A percentile compares a stretch with the other conserved stretches of the same genome.
phyloP scores from a whole-genome alignment of 2,113 vertebrate genomes.

The Hippoglossus stenolepis region DNA sequence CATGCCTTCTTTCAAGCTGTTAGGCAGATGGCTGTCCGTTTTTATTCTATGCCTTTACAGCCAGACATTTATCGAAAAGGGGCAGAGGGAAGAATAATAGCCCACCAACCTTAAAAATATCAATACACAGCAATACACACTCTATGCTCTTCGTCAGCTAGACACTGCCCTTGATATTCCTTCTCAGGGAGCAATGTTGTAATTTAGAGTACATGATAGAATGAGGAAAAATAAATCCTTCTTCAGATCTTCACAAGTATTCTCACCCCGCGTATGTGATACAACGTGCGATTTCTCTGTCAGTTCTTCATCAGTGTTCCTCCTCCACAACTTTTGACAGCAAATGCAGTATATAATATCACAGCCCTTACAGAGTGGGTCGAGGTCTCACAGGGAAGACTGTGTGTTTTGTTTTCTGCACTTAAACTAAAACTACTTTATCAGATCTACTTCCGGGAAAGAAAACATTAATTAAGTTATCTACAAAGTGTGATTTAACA shows the following conservation, averaged over 20 bases:
- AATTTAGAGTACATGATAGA: slow-evolving; percentile 18
- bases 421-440: slow-evolving; percentile 38
- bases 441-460: slow-evolving; percentile 38
- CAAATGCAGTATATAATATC: slow-evolving; percentile 37
- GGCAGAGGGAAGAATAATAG: neutral
- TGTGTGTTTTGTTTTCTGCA: slow-evolving; percentile 30
- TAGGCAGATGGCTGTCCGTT: slow-evolving; percentile 1
- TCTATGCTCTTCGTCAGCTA: neutral
- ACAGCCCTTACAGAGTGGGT: slow-evolving; percentile 29
- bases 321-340: slow-evolving; percentile 39
- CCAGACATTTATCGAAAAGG: slow-evolving; percentile 14
- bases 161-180: neutral
- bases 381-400: slow-evolving; percentile 18
- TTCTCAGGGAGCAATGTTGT: neutral
- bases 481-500: slow-evolving; percentile 34
- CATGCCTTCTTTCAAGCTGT: neutral
- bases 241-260: neutral
- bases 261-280: slow-evolving; percentile 12
- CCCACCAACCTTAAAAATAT: slow-evolving; percentile 1
- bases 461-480: slow-evolving; percentile 32
- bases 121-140: neutral
- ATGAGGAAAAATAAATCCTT: neutral
- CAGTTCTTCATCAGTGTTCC: slow-evolving; percentile 27
- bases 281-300: slow-evolving; percentile 20
- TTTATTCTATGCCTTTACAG: slow-evolving; percentile 5